A percentile compares a stretch with the other conserved stretches of the same genome.
Evolutionary conservation across 2,888 invertebrate genomes (phyloP).

Genomic region (Allophyes oxyacanthae): DNA sequence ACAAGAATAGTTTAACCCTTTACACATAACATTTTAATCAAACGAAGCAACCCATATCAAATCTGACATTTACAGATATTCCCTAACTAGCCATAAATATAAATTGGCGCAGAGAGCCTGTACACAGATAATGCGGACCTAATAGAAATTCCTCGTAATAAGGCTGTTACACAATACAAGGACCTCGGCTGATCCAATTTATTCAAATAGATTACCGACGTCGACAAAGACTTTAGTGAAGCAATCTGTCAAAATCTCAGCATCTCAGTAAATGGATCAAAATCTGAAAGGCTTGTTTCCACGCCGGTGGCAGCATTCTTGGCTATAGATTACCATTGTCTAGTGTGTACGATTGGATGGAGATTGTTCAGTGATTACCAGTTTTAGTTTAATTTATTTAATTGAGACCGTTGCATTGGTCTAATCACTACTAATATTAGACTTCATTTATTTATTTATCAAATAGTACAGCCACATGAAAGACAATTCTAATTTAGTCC

Average conservation of each 20-base stretch:
- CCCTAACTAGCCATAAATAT: slow-evolving; percentile 36
- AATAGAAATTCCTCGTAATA: slow-evolving; percentile 44
- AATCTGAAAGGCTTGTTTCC: slow-evolving; percentile 1
- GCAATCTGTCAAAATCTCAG: slow-evolving; percentile 32
- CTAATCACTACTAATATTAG: too few species aligned
- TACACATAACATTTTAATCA: slow-evolving; percentile 27
- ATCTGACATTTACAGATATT: slow-evolving; percentile 45
- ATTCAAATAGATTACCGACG: slow-evolving; percentile 43
- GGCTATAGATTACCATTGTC: background rate
- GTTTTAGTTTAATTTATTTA: background rate
- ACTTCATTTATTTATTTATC: too few species aligned
- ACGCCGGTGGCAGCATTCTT: slow-evolving; percentile 1
- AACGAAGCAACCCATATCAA: slow-evolving; percentile 34
- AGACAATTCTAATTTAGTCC: too few species aligned
- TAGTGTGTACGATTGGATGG: too few species aligned
- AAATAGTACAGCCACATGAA: too few species aligned
- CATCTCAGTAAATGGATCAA: slow-evolving; percentile 9
- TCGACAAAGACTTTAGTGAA: slow-evolving; percentile 28
- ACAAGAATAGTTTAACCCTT: too few species aligned
- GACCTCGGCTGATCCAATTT: slow-evolving; percentile 43
- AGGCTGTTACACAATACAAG: slow-evolving; percentile 34
- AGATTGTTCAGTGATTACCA: slow-evolving; percentile 20
- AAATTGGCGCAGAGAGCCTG: slow-evolving; percentile 25
- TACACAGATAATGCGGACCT: slow-evolving; percentile 23
- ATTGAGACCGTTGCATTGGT: too few species aligned